A percentile compares a stretch with the other conserved stretches of the same genome.
phyloP scores from a whole-genome alignment of 1,140 invertebrate species.

The Cydia fagiglandana region DNA sequence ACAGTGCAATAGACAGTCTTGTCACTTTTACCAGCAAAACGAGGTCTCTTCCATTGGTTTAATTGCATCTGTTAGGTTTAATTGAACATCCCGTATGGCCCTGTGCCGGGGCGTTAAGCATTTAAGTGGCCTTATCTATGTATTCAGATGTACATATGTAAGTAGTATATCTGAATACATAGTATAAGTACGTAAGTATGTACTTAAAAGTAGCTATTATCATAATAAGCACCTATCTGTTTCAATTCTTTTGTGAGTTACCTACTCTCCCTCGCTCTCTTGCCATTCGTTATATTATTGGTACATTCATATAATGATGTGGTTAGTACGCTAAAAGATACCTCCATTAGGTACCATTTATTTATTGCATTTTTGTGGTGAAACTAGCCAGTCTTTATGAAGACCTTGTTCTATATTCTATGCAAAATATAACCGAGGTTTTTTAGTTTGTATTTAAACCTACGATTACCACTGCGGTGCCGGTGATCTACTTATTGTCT shows the following conservation, averaged over 20 bases:
- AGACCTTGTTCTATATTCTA: conserved; percentile 1
- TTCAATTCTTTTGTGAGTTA: conserved; percentile 8
- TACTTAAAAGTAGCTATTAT: not conserved
- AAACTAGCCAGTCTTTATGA: not conserved
- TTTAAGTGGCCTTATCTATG: not conserved
- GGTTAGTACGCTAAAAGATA: not conserved
- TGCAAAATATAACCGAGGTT: not conserved
- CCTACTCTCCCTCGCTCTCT: not conserved
- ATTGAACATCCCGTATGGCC: conserved; percentile 28
- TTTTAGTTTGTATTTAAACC: not conserved
- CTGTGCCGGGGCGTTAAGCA: conserved; percentile 12
- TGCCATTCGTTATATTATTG: conserved; percentile 3
- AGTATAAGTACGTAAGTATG: not conserved
- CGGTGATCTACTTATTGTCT: too few relatives aligned
- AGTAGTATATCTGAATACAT: too few relatives aligned
- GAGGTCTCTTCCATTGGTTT: conserved; percentile 22
- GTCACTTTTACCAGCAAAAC: not conserved
- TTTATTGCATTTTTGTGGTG: not conserved
- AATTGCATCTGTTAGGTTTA: conserved; percentile 23
- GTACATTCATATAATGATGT: conserved; percentile 4
- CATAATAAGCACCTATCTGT: conserved; percentile 9
- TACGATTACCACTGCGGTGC: too few relatives aligned
- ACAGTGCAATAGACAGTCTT: not conserved
- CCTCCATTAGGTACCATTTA: not conserved
- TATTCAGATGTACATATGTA: not conserved